Evolutionary conservation across 2,113 vertebrate species (phyloP), one percentile per base, ranked within the genome.

Genomic region (Oreochromis tanganicae): DNA sequence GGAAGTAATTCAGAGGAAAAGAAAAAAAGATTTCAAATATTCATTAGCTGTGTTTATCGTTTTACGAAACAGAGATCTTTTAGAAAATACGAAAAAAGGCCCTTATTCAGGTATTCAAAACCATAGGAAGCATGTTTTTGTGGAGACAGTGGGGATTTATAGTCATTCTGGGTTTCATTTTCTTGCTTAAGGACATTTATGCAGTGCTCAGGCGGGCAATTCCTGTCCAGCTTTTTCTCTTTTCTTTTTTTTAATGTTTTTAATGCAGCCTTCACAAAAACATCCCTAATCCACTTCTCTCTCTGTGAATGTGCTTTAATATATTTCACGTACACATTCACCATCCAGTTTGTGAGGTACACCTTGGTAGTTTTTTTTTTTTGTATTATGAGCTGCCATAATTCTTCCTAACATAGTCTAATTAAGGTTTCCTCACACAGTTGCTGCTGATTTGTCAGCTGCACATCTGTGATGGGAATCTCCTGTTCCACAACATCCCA

Each of bases 181-280:
- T 86, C 81, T 50, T 27, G 84, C 84, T 90, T 82, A 59, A 85
- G 55, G 85, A 68, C 88, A 71, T 88, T 86, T 66, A 83, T 8
- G 16, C 68, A 84, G 38, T 4, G 36, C 61, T 87, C 71, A 82
- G 41, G 16, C 32, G 0, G 6, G 24, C 43, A 75, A 48, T 29
- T 75, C 16, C 27, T 52, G 73, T 13, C 83, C 84, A 86, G 79
- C 19, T 52, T 55, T 55, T 75, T 61, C 9, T 43, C 52, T 43
- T 29, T 55, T 73, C 8, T 16, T 19, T 61, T 48, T 14, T 6
- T 79, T 21, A n/a, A n/a, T 38, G 10, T 59, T 34, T 80, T 87
- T 71, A 27, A 84, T 75, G 16, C 54, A 83, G 83, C 61, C 86
- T 81, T 73, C 19, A 9, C 27, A 9, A 50, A 86, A 88, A 84